These are phyloP conservation scores for Solenopsis invicta DNA, from an alignment of 1,140 invertebrate genomes.

Conservation along the genomic window DNA sequence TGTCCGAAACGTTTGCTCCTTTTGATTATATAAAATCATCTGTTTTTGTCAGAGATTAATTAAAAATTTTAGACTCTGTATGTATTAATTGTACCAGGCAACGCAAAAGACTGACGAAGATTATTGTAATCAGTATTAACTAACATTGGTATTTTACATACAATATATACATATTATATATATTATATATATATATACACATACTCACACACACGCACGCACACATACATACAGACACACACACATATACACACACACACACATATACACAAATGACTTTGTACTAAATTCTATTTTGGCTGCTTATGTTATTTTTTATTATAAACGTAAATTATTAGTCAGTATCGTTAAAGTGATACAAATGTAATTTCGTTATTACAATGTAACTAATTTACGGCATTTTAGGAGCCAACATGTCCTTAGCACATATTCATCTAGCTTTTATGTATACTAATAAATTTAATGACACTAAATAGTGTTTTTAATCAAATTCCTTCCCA, in stretches of 20 bases:
- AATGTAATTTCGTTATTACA: slow-evolving; percentile 63
- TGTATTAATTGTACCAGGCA: slow-evolving; percentile 68
- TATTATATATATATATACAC: slow-evolving; percentile 55
- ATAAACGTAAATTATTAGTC: slow-evolving; percentile 66
- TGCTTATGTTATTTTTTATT: slow-evolving; percentile 76
- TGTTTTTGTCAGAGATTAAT: slow-evolving; percentile 69
- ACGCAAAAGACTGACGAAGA: slow-evolving; percentile 83
- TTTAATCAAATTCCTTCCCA: not conserved
- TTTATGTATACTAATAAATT: slow-evolving; percentile 84
- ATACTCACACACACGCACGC: slow-evolving; percentile 17
- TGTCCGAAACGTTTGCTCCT: slow-evolving; percentile 79
- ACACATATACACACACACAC: not conserved
- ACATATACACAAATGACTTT: slow-evolving; percentile 25
- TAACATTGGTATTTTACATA: slow-evolving; percentile 82
- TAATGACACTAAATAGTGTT: slow-evolving; percentile 74
- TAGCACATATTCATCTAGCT: slow-evolving; percentile 85
- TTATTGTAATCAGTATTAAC: slow-evolving; percentile 85
- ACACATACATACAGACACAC: not conserved
- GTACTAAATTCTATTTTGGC: slow-evolving; percentile 79
- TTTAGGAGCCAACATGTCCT: slow-evolving; percentile 82
- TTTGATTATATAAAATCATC: slow-evolving; percentile 73
- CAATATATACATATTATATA: slow-evolving; percentile 79
- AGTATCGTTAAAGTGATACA: slow-evolving; percentile 57
- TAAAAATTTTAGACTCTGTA: slow-evolving; percentile 64
- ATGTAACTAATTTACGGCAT: slow-evolving; percentile 73